Base-by-base conservation (phyloP, 2,113 vertebrate genomes). In the Pseudopodoces humilis region DNA sequence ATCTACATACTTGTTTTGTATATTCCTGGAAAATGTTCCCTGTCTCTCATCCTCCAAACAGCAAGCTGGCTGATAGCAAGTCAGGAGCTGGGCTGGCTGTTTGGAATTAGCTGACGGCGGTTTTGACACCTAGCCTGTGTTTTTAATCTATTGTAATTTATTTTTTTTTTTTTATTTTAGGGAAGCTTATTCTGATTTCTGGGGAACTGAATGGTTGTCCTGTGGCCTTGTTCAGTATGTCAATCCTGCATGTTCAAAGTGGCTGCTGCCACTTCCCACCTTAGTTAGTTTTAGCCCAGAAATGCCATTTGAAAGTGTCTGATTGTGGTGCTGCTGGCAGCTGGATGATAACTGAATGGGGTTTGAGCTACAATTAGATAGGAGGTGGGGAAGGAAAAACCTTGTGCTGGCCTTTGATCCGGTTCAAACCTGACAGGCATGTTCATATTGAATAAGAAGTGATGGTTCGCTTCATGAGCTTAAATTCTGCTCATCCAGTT, bases 171-270 rank as follows among this genome's bases (percentile, higher is more conserved):
- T 52, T 33, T 31, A 15, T 91, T 79, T 72, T 82, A 65, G 85
- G 53, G 84, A 69, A 49, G 18, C 49, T 88, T 39, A 49, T 46
- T 46, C 53, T 55, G 37, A 31, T 64, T 84, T 64, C 25, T 56
- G 59, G 87, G 55, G 41, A 25, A 15, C 49, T 64, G 67, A 59
- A 62, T 50, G 67, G 59, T 93, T 74, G 70, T 95, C 84, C 83
- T 74, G 83, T 95, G 95, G 91, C 90, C 93, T 95, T 94, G 93
- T 83, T 80, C 63, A 27, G 63, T 53, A 88, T 77, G 92, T 95
- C 84, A 19, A 5, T 46, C 27, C 50, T 71, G 86, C 86, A 58
- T 58, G 63, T 75, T 53, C 90, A 60, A 60, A 77, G 96, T 52
- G 79, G 83, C 83, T 49, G 76, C 2, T 6, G 82, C 80, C 68